Conservation (phyloP, 2,888 invertebrate species). For the Ommatoiulus sabulosus region DNA sequence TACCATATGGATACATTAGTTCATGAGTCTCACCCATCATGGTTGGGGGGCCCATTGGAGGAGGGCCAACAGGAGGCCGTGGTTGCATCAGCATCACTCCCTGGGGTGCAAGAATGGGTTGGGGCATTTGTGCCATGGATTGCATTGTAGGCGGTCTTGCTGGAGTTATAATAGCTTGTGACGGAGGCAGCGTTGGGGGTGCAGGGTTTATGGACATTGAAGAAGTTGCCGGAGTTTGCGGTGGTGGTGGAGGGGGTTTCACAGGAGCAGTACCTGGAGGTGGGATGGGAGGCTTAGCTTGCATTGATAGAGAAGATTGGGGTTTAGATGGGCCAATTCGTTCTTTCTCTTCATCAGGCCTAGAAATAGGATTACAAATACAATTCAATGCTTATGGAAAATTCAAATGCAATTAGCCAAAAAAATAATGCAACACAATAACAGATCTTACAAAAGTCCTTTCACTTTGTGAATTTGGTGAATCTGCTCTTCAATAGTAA, state of each 20-base stretch:
- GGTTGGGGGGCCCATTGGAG: slow-evolving; percentile 62
- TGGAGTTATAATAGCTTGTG: slow-evolving; percentile 61
- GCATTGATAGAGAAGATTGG: slow-evolving; percentile 63
- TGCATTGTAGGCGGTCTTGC: slow-evolving; percentile 61
- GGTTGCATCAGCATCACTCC: slow-evolving; percentile 72
- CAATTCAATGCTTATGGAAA: neutral
- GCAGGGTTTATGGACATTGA: slow-evolving; percentile 60
- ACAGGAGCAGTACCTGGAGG: slow-evolving; percentile 63
- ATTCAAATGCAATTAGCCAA: neutral
- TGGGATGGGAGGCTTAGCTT: slow-evolving; percentile 70
- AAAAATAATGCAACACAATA: neutral
- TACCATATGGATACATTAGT: slow-evolving; percentile 56
- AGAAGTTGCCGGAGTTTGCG: slow-evolving; percentile 63
- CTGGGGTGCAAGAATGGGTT: slow-evolving; percentile 63
- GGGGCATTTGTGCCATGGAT: slow-evolving; percentile 66
- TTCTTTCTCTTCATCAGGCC: slow-evolving; percentile 94
- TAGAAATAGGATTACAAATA: slow-evolving; percentile 58
- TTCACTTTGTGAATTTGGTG: slow-evolving; percentile 97
- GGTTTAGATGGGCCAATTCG: slow-evolving; percentile 83
- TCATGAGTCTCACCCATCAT: slow-evolving; percentile 69
- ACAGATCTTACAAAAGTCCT: slow-evolving; percentile 76
- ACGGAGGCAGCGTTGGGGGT: slow-evolving; percentile 61
- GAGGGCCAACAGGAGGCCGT: slow-evolving; percentile 72
- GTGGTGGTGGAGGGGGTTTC: slow-evolving; percentile 61
- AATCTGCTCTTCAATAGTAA: slow-evolving; percentile 96